Conservation (phyloP, 2,797 vertebrate species). For the Enteromius unitaeniatus region DNA sequence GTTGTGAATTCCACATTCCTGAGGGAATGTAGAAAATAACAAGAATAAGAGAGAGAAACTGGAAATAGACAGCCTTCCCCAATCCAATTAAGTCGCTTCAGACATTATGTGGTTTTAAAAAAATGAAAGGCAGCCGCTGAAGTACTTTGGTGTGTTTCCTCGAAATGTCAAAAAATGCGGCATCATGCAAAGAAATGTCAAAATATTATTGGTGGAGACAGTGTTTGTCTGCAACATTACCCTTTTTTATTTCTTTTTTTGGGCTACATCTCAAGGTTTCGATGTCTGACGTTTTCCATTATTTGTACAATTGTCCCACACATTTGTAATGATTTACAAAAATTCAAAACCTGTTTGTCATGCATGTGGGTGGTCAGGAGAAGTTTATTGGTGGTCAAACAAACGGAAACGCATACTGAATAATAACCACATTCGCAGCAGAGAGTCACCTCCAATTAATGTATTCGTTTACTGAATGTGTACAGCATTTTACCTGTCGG, state of each 20-base stretch:
- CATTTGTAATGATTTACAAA: background rate
- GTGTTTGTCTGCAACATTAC: constrained; percentile 47
- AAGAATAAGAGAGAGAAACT: constrained; percentile 31
- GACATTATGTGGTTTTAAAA: constrained; percentile 38
- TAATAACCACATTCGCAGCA: constrained; percentile 73
- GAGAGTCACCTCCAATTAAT: constrained; percentile 78
- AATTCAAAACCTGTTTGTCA: constrained; percentile 2
- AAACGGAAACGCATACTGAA: constrained; percentile 57
- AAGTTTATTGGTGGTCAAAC: constrained; percentile 26
- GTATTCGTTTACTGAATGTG: constrained; percentile 67
- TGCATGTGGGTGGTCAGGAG: constrained; percentile 9
- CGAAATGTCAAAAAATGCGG: constrained; percentile 40
- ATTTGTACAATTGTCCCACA: constrained; percentile 16
- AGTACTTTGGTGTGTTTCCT: constrained; percentile 49
- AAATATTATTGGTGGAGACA: constrained; percentile 51
- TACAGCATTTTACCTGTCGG: constrained; percentile 74
- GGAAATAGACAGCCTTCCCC: constrained; percentile 45
- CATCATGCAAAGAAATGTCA: constrained; percentile 27
- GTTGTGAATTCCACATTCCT: constrained; percentile 50
- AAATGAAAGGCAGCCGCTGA: constrained; percentile 47
- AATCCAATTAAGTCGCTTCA: constrained; percentile 57
- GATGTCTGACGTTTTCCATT: constrained; percentile 25
- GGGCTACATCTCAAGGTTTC: constrained; percentile 4
- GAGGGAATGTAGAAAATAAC: constrained; percentile 52
- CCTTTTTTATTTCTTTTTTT: constrained; percentile 23